Percentiles rank a stretch among this genome's conserved stretches.
These are phyloP conservation scores for Chondrilla cf. caribensis DNA, from an alignment of 37 sponge, comb jelly and placozoan genomes.

Conservation along the genomic window DNA sequence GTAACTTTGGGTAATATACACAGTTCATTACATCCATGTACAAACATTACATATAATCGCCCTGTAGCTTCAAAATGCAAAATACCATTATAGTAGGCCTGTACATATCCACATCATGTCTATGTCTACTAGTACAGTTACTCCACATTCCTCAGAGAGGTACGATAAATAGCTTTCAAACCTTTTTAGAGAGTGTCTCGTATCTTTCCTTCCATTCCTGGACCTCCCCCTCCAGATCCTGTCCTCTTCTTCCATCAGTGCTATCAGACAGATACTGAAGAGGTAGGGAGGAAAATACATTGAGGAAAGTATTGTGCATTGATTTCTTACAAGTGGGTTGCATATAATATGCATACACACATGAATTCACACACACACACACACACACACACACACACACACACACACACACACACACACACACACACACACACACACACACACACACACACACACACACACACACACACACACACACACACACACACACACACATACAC, in stretches of 20 bases:
- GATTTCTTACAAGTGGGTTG: neutral
- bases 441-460: conserved; percentile 30
- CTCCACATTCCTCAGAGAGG: no score
- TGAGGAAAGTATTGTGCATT: neutral
- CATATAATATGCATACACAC: neutral
- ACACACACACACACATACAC: conserved; percentile 8
- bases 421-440: conserved; percentile 23
- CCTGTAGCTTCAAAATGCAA: no score
- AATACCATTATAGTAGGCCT: no score
- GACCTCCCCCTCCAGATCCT: conserved; percentile 1
- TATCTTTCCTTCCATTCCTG: conserved; percentile 3
- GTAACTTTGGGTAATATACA: no score
- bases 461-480: conserved; percentile 29
- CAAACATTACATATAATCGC: no score
- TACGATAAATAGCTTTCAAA: neutral
- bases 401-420: conserved; percentile 35
- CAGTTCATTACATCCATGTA: no score
- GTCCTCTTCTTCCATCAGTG: neutral
- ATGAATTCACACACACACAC: conserved; percentile 10
- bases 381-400: conserved; percentile 25
- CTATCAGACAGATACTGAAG: neutral
- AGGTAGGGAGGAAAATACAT: neutral
- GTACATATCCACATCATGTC: no score
- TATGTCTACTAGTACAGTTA: no score
- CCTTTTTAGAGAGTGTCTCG: neutral